Base-by-base conservation (phyloP, 64 coral and sea anemone genomes). In the Dendronephthya gigantea region DNA sequence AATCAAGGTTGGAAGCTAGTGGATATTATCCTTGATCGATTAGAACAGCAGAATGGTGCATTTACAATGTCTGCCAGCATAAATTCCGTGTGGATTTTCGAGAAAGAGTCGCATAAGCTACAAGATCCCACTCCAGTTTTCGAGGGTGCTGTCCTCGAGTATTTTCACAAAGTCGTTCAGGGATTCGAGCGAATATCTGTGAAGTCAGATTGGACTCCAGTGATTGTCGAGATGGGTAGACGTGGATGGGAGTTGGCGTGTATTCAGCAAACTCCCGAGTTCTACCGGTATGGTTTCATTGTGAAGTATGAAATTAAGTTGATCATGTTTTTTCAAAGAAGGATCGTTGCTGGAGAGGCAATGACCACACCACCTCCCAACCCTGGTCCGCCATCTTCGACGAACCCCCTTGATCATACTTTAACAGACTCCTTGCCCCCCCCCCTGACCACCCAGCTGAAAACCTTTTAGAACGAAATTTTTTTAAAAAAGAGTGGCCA, bases 21-120 rank as follows among this genome's bases (percentile, higher is more conserved):
- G 0, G 88, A 90, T 68, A 88, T 93, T 74, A 88, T 90, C 69
- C 29, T 93, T 9, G 92, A 93, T 30, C 84, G 85, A 69, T 81
- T 48, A n/a, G 43, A 86, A 31, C 45, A 86, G n/a, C 56, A 39
- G 22, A 45, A 47, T 17, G 4, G 4, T 45, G 84, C 58, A 49
- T n/a, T 47, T 38, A 87, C 87, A 51, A 58, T 82, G 7, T 88
- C 85, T 52, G 76, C 92, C 4, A n/a, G n/a, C n/a, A n/a, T n/a
- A n/a, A 94, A 94, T 49, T 85, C 92, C 13, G 86, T 94, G 27
- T 94, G 92, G 92, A 90, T 94, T 86, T 94, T 94, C 85, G 92
- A 94, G 59, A 94, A 94, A 88, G 82, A 94, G 0, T 48, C 90
- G 15, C 49, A 76, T 4, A 74, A 70, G 49, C 35, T 90, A 1